phyloP scores from a whole-genome alignment of 2,888 invertebrate species.

The Byasa hedistus region DNA sequence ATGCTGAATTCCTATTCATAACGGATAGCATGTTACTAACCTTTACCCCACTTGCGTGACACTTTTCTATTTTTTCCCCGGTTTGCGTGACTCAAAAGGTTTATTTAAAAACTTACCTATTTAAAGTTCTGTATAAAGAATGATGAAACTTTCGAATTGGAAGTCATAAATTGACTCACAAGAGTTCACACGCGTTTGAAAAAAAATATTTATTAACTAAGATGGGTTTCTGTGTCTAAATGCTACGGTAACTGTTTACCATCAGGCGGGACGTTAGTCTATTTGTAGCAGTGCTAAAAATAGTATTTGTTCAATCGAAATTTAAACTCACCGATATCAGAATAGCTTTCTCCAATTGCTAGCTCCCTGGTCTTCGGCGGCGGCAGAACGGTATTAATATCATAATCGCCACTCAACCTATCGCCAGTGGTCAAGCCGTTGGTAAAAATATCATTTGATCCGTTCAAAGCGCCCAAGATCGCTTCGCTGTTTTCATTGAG shows the following conservation, averaged over 20 bases:
- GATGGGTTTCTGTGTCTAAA: too few relatives aligned
- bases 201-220: too few relatives aligned
- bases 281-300: not conserved
- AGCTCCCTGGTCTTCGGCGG: slow-evolving; percentile 74
- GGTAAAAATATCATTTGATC: slow-evolving; percentile 67
- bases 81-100: not conserved
- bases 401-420: slow-evolving; percentile 73
- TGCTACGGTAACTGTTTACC: not conserved
- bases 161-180: too few relatives aligned
- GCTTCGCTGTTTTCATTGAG: slow-evolving; percentile 67
- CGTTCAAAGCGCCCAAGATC: slow-evolving; percentile 64
- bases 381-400: slow-evolving; percentile 71
- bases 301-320: not conserved
- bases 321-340: slow-evolving; percentile 69
- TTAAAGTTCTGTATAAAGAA: too few relatives aligned
- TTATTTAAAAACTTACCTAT: not conserved
- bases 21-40: slow-evolving; percentile 30
- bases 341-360: slow-evolving; percentile 78
- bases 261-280: not conserved
- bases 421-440: slow-evolving; percentile 64
- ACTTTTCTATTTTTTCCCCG: not conserved
- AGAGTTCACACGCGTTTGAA: too few relatives aligned
- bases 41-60: slow-evolving; percentile 14
- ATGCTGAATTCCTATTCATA: not conserved
- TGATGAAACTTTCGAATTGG: too few relatives aligned